Percentiles rank a stretch among this genome's conserved stretches.
These are phyloP conservation scores for Anguilla marmorata DNA, from an alignment of 2,797 vertebrate species.

Conservation along the genomic window DNA sequence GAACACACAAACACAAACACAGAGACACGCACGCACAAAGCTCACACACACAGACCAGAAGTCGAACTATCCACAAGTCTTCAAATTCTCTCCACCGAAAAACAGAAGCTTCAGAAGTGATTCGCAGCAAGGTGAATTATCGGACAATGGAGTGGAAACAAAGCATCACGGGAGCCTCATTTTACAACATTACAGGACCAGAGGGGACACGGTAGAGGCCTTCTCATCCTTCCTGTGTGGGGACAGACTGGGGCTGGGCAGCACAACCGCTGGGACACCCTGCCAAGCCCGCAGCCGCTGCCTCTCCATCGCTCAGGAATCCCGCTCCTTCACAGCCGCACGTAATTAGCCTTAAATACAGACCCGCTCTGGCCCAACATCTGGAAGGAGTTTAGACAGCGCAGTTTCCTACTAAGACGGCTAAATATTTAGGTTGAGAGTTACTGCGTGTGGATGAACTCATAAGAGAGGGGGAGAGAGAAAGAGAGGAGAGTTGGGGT, in stretches of 20 bases:
- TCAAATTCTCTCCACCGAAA: neutral
- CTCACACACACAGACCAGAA: conserved; percentile 6
- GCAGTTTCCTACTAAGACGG: conserved; percentile 83
- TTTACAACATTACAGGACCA: neutral
- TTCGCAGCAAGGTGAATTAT: neutral
- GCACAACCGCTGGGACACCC: conserved; percentile 66
- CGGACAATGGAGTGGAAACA: neutral
- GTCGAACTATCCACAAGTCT: neutral
- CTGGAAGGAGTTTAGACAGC: conserved; percentile 83
- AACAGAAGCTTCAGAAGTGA: neutral
- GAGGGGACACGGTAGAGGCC: neutral
- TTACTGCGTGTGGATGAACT: conserved; percentile 81
- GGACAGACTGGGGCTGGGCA: conserved; percentile 57
- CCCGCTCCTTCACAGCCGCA: conserved; percentile 70
- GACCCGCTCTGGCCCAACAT: conserved; percentile 75
- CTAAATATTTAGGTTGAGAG: conserved; percentile 87
- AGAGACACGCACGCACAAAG: neutral
- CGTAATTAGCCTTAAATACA: conserved; percentile 81
- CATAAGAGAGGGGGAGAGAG: conserved; percentile 66
- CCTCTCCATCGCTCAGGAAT: conserved; percentile 54
- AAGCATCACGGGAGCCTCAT: neutral
- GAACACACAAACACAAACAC: neutral
- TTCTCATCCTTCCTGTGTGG: conserved; percentile 44
- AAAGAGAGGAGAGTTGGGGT: conserved; percentile 47
- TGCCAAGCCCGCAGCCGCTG: conserved; percentile 58